Base-by-base conservation (phyloP, 2,888 invertebrate genomes). In the Sthenelais limicola region DNA sequence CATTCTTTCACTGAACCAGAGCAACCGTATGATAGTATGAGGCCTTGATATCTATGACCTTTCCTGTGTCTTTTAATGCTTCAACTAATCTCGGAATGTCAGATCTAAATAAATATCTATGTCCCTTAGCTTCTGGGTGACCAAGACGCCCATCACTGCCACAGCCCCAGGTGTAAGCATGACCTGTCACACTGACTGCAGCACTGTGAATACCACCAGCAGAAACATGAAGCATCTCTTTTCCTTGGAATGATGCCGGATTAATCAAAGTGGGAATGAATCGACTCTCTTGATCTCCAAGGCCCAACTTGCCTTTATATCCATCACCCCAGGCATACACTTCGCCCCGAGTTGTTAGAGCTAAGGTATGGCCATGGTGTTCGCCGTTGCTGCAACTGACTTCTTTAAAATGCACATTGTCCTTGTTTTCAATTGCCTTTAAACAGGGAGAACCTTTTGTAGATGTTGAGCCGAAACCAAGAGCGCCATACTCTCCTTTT, bases 331-430 rank as follows among this genome's bases (percentile, higher is more conserved):
- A 81, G 7, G 79, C 62, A 74, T 72, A 78, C 21, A 80, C 81
- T 0, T 47, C 26, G 24, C 81, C 82, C 7, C 76, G 49, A 1
- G 47, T 38, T 9, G 76, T 74, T 30, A 79, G 49, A 52, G 79
- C 80, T 66, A 82, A 71, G 3, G 81, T 81, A 71, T 82, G 82
- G 0, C 80, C 81, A 51, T 80, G 81, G 54, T 83, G 81, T 66
- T 83, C 83, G 28, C 80, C 82, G 24, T 80, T 80, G 73, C 80
- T 80, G 62, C 83, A 82, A 56, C 81, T 81, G 7, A 82, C 58
- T 54, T 74, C 77, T 24, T n/a, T 72, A 24, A 82, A 72, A n/a
- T 72, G 48, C 1, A 68, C 73, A 35, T 66, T 67, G 3, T 47
- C 43, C 1, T 70, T 28, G 9, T 48, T 51, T 7, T 32, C 18